Evolutionary conservation across 2,797 vertebrate genomes (phyloP).

Genomic region (Pachyuromys duprasi): DNA sequence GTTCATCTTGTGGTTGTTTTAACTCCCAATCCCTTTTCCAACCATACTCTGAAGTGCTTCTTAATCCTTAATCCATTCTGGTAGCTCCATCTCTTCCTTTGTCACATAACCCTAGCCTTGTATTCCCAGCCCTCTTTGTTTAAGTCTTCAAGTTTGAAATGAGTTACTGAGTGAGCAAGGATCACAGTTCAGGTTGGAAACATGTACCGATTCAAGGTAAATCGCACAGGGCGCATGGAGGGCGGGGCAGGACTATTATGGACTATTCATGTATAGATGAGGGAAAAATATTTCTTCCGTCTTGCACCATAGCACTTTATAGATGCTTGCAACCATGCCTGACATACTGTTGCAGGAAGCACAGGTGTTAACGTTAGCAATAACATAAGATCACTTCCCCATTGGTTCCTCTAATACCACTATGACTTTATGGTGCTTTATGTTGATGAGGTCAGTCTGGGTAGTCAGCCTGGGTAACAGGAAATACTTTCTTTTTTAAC

Average conservation of each 20-base stretch:
- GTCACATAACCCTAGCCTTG: neutral
- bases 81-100: neutral
- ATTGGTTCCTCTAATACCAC: neutral
- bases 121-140: neutral
- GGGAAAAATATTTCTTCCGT: neutral
- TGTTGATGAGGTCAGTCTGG: too few species aligned
- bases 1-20: neutral
- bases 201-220: neutral
- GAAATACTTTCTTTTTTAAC: neutral
- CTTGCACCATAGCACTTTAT: neutral
- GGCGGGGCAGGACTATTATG: too few species aligned
- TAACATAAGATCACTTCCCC: neutral
- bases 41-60: neutral
- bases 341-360: neutral
- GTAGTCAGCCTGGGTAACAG: neutral
- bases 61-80: neutral
- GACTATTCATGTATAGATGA: neutral
- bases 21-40: neutral
- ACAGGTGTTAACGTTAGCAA: neutral
- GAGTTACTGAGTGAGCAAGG: neutral
- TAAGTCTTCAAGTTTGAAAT: neutral
- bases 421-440: too few species aligned
- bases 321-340: neutral
- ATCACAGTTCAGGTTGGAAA: neutral
- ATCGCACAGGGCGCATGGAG: neutral